Evolutionary conservation across 2,797 vertebrate genomes (phyloP).

Genomic region (Lepus oiostolus): DNA sequence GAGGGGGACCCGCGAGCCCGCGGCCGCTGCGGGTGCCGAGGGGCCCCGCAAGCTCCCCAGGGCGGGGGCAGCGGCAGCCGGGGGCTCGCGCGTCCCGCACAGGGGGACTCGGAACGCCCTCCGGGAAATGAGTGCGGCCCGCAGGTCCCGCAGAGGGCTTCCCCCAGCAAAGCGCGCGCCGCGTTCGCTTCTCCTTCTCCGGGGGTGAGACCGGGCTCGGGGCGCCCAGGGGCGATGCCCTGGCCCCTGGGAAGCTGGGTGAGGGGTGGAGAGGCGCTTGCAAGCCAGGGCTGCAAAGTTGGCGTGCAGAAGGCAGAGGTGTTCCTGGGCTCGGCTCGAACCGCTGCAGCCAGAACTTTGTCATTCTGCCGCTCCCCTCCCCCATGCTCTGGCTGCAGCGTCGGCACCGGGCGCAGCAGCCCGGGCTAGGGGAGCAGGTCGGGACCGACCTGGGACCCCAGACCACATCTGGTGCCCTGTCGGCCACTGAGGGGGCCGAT

Average conservation of each 20-base stretch:
- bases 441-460: not conserved
- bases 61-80: not conserved
- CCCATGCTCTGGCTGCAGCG: conserved; percentile 68
- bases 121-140: conserved; percentile 35
- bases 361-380: conserved; percentile 65
- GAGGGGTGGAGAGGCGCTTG: conserved; percentile 77
- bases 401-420: conserved; percentile 67
- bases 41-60: conserved; percentile 43
- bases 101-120: conserved; percentile 16
- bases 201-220: not conserved
- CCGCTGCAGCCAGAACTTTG: conserved; percentile 83
- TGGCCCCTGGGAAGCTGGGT: not conserved
- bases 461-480: not conserved
- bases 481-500: not conserved
- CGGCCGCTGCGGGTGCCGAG: not conserved
- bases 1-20: not conserved
- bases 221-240: conserved; percentile 38
- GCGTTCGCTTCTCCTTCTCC: conserved; percentile 69
- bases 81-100: conserved; percentile 30
- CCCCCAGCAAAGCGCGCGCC: conserved; percentile 15
- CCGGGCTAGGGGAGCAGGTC: not conserved
- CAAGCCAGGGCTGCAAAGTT: conserved; percentile 83
- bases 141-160: not conserved
- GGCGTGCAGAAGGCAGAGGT: conserved; percentile 78
- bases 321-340: conserved; percentile 58